These are phyloP conservation scores for Capromys pilorides DNA, from an alignment of 2,797 vertebrate genomes.

Conservation along the genomic window DNA sequence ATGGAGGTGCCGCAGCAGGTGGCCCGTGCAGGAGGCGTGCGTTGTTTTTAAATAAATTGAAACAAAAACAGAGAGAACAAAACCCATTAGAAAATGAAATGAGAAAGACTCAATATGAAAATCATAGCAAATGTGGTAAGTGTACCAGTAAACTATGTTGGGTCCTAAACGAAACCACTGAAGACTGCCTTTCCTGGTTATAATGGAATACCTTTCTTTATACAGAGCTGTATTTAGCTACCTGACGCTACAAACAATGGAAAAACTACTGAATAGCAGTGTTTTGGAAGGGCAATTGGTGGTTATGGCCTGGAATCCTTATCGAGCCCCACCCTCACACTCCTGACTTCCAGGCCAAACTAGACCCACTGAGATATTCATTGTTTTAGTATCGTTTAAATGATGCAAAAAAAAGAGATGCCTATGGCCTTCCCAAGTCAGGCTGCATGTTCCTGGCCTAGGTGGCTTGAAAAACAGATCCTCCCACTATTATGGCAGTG, in stretches of 20 bases:
- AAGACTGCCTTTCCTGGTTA: neutral
- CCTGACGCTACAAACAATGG: conserved; percentile 48
- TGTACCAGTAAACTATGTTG: neutral
- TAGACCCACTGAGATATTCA: neutral
- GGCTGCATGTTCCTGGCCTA: neutral
- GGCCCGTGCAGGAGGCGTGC: conserved; percentile 76
- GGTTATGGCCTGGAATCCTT: neutral
- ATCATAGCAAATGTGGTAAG: conserved; percentile 62
- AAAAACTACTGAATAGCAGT: neutral
- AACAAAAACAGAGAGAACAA: conserved; percentile 79
- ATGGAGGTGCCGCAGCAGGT: conserved; percentile 75
- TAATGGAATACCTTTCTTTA: neutral
- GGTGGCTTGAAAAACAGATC: neutral
- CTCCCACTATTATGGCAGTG: neutral
- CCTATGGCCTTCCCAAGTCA: neutral
- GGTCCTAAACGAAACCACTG: neutral
- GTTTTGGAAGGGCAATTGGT: conserved; percentile 29
- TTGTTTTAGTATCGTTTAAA: neutral
- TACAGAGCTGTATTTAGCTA: conserved; percentile 32
- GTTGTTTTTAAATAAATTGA: conserved; percentile 72
- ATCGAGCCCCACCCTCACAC: conserved; percentile 48
- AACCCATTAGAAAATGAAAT: conserved; percentile 80
- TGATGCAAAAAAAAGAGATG: too few relatives aligned
- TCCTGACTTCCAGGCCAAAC: conserved; percentile 4
- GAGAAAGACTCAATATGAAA: conserved; percentile 55